A percentile compares a stretch with the other conserved stretches of the same genome.
These are phyloP conservation scores for Agrotis clavis DNA, from an alignment of 2,888 invertebrate species.

Conservation along the genomic window DNA sequence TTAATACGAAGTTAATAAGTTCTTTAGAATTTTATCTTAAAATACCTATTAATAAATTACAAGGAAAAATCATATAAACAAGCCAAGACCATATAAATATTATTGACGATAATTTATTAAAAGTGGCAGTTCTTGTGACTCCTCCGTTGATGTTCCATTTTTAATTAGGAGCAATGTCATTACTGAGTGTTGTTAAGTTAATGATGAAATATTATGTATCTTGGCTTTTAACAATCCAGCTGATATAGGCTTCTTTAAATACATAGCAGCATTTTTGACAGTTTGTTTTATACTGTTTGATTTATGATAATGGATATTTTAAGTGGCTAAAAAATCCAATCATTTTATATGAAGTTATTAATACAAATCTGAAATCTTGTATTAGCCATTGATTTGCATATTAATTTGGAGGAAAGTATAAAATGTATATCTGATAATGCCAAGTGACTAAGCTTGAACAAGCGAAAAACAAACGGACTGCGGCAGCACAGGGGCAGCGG, in stretches of 20 bases:
- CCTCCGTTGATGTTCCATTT: constrained; percentile 66
- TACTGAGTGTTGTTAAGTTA: constrained; percentile 14
- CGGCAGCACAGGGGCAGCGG: not conserved
- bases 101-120: constrained; percentile 29
- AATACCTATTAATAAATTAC: constrained; percentile 34
- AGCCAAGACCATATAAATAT: constrained; percentile 37
- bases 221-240: not conserved
- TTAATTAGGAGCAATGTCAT: constrained; percentile 64
- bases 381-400: not conserved
- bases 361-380: not conserved
- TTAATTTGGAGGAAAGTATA: not conserved
- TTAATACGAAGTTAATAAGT: constrained; percentile 8
- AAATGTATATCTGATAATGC: too few relatives aligned
- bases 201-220: constrained; percentile 21
- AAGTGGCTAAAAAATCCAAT: too few relatives aligned
- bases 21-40: constrained; percentile 21
- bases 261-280: too few relatives aligned
- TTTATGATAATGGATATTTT: too few relatives aligned
- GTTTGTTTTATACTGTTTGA: too few relatives aligned
- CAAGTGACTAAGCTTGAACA: too few relatives aligned
- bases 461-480: too few relatives aligned
- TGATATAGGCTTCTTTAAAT: not conserved
- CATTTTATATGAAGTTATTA: not conserved
- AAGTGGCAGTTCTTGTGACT: constrained; percentile 53
- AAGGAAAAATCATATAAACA: constrained; percentile 32